These are phyloP conservation scores for Caenorhabditis sp. DNA, from an alignment of 2,888 invertebrate species.

Conservation along the genomic window DNA sequence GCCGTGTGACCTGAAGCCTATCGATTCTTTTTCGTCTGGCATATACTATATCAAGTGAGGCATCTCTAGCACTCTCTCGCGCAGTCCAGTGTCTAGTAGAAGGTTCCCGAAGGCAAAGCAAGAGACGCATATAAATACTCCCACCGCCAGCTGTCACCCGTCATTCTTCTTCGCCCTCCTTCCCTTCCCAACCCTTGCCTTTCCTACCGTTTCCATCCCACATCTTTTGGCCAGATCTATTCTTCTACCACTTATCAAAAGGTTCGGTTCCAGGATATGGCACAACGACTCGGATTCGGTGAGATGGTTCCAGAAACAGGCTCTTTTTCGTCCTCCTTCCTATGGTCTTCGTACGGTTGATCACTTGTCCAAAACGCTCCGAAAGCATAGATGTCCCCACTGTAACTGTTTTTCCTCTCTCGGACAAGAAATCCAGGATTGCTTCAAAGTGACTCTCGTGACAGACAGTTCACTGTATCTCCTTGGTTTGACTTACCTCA, in stretches of 20 bases:
- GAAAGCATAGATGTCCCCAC: conserved; percentile 26
- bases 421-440: neutral
- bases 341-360: conserved; percentile 44
- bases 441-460: conserved; percentile 17
- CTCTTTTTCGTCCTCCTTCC: neutral
- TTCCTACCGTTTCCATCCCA: neutral
- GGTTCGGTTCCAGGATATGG: conserved; percentile 37
- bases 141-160: conserved; percentile 13
- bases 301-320: conserved; percentile 48
- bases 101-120: conserved; percentile 42
- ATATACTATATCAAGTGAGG: neutral
- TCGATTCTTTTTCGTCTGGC: conserved; percentile 10
- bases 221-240: neutral
- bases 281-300: conserved; percentile 38
- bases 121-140: conserved; percentile 46
- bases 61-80: conserved; percentile 19
- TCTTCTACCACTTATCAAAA: conserved; percentile 2
- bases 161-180: conserved; percentile 8
- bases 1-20: conserved; percentile 40
- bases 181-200: neutral
- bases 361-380: conserved; percentile 14
- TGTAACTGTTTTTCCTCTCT: conserved; percentile 16
- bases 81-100: conserved; percentile 28
- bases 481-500: conserved; percentile 38
- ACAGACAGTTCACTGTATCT: conserved; percentile 8